Conservation (phyloP, 1,140 invertebrate genomes). For the Araneus ventricosus region DNA sequence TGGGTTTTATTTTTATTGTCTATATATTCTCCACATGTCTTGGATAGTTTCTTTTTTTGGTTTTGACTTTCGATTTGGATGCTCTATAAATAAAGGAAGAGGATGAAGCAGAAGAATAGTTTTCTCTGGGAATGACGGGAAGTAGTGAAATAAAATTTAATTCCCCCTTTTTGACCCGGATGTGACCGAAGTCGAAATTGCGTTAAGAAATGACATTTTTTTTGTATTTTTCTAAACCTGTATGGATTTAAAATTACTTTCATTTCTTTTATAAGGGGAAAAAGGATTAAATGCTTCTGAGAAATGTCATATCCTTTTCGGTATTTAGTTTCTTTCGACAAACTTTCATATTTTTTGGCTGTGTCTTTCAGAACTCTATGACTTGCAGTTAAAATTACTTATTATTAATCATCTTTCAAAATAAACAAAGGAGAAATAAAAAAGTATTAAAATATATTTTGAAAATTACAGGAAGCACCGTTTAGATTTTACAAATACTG, state of each 20-base stretch:
- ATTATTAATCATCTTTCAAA: too few species aligned
- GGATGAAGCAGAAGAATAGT: neutral
- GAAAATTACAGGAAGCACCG: too few species aligned
- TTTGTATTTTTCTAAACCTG: neutral
- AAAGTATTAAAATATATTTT: too few species aligned
- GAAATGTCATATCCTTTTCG: neutral
- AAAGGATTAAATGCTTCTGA: neutral
- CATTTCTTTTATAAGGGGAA: neutral
- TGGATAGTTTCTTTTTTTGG: neutral
- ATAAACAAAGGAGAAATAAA: too few species aligned
- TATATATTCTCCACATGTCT: neutral
- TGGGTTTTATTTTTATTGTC: conserved; percentile 34
- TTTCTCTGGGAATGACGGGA: neutral
- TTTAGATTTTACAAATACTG: too few species aligned
- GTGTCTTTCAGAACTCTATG: too few species aligned
- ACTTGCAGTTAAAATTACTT: too few species aligned
- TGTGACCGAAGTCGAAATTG: neutral
- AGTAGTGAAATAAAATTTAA: conserved; percentile 9
- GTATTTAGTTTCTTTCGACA: too few species aligned
- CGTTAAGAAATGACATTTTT: neutral
- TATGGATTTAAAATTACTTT: neutral
- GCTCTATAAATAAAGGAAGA: conserved; percentile 28
- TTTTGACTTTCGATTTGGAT: conserved; percentile 4
- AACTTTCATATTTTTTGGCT: too few species aligned
- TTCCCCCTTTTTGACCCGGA: neutral